Conservation (phyloP, 2,113 vertebrate species). For the Monarcha castaneiventris region DNA sequence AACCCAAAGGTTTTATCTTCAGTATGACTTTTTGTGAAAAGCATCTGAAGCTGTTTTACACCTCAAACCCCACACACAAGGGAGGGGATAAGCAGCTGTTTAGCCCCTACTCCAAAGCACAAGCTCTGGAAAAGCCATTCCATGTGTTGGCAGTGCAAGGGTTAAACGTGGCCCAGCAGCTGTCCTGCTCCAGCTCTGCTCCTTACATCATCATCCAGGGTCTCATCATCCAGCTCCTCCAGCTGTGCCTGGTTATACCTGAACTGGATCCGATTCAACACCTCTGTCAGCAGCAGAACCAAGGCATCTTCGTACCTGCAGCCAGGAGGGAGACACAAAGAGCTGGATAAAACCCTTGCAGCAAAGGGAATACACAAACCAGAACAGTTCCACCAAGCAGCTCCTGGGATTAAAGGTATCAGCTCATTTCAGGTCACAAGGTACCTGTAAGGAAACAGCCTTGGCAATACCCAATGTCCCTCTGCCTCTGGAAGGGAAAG, state of each 20-base stretch:
- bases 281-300: slow-evolving; percentile 90
- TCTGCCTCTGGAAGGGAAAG: background rate
- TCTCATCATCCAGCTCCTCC: slow-evolving; percentile 97
- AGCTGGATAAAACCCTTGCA: background rate
- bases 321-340: background rate
- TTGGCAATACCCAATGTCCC: background rate
- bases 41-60: background rate
- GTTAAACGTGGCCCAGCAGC: background rate
- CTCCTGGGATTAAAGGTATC: background rate
- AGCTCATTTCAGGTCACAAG: background rate
- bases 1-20: background rate
- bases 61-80: background rate
- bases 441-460: background rate
- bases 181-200: background rate
- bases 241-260: slow-evolving; percentile 94
- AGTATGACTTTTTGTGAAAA: background rate
- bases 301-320: slow-evolving; percentile 94
- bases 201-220: slow-evolving; percentile 96
- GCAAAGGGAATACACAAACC: rapidly evolving
- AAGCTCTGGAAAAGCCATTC: background rate
- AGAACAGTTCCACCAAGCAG: background rate
- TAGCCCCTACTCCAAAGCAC: background rate
- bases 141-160: background rate
- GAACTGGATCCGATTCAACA: slow-evolving; percentile 96
- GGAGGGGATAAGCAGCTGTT: background rate